A percentile compares a stretch with the other conserved stretches of the same genome.
These are phyloP conservation scores for Ciconia stormi DNA, from an alignment of 2,113 vertebrate species.

Conservation along the genomic window DNA sequence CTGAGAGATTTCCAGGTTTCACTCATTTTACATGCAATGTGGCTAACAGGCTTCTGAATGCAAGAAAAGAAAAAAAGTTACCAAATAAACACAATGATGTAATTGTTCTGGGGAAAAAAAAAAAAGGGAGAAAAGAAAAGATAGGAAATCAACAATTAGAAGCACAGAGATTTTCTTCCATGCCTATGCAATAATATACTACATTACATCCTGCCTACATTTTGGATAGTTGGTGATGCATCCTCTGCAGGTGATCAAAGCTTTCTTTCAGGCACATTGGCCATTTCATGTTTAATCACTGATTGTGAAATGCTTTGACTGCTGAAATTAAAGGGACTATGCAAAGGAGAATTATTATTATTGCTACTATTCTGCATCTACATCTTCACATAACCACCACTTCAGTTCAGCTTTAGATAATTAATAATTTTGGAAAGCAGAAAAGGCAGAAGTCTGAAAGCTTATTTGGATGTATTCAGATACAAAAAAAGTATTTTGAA, in stretches of 20 bases:
- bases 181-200: background rate
- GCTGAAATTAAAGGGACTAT: background rate
- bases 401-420: background rate
- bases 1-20: conserved; percentile 35
- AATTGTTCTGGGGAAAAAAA: background rate
- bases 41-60: conserved; percentile 19
- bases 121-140: background rate
- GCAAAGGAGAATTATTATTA: background rate
- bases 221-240: background rate
- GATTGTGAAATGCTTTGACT: background rate
- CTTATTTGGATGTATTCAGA: background rate
- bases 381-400: background rate
- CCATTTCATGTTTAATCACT: background rate
- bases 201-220: background rate
- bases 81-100: background rate
- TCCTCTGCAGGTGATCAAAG: background rate
- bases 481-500: background rate
- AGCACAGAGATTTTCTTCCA: background rate
- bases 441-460: background rate
- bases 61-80: background rate
- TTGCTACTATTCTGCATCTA: background rate
- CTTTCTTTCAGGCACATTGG: background rate
- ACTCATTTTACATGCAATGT: conserved; percentile 21
- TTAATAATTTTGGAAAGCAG: background rate
- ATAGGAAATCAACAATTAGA: background rate